Percentiles rank a stretch among this genome's conserved stretches.
Evolutionary conservation across 2,888 invertebrate genomes (phyloP).

Genomic region (Synanthedon formicaeformis): DNA sequence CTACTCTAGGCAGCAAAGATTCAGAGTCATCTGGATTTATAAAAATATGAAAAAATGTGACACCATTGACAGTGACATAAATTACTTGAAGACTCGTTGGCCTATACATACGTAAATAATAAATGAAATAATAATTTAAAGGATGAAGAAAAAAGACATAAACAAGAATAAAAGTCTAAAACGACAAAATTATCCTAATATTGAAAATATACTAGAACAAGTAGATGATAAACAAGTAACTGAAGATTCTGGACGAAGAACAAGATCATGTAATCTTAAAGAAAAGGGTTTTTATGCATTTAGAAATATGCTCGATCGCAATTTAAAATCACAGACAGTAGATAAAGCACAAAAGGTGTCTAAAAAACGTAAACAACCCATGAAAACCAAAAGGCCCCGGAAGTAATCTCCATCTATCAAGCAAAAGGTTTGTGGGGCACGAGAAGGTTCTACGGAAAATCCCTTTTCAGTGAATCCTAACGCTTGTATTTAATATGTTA

Average conservation of each 20-base stretch:
- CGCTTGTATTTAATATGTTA: conserved; percentile 13
- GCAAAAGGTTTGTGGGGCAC: conserved; percentile 12
- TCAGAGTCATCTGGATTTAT: no score
- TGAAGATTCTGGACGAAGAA: conserved; percentile 15
- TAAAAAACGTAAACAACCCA: conserved; percentile 20
- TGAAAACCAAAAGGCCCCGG: conserved; percentile 19
- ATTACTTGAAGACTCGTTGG: no score
- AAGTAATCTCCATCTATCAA: conserved; percentile 28
- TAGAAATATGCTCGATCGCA: conserved; percentile 35
- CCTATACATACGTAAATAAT: no score
- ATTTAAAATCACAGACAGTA: conserved; percentile 20
- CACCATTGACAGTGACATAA: no score
- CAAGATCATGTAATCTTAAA: conserved; percentile 31
- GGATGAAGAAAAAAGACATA: no score
- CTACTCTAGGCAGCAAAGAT: no score
- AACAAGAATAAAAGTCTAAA: no score
- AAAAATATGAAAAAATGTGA: no score
- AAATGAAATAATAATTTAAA: no score
- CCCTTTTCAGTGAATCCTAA: conserved; percentile 20
- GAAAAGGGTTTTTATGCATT: conserved; percentile 42
- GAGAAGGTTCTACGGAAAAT: conserved; percentile 11
- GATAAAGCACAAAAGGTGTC: conserved; percentile 13
- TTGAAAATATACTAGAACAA: no score
- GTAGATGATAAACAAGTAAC: no score
- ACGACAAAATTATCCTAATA: no score